phyloP scores from a whole-genome alignment of 1,140 invertebrate genomes.

The Ceratosolen solmsi region DNA sequence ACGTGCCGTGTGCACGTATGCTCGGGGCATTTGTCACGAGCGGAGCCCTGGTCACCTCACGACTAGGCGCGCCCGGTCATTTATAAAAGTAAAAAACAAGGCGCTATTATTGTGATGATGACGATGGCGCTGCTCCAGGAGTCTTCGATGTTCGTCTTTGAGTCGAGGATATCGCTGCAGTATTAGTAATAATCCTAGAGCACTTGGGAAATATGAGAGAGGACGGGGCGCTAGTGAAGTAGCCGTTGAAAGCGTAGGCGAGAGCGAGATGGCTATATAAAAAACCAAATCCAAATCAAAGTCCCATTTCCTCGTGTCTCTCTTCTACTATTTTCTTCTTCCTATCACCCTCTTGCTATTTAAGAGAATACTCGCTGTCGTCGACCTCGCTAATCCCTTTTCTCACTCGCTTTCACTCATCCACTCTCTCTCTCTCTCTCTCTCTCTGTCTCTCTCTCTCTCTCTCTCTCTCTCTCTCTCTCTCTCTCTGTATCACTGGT shows the following conservation, averaged over 20 bases:
- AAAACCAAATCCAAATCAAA: neutral
- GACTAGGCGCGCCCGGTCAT: constrained; percentile 33
- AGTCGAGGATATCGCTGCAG: neutral
- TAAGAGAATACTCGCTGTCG: neutral
- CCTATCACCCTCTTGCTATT: too few relatives aligned
- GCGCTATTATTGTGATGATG: neutral
- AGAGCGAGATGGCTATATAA: too few relatives aligned
- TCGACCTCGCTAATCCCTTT: neutral
- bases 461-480: neutral
- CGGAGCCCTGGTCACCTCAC: neutral
- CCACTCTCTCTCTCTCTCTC: neutral
- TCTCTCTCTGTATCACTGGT: constrained; percentile 24
- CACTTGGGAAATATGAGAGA: neutral
- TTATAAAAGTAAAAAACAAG: constrained; percentile 59
- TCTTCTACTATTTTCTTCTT: too few relatives aligned
- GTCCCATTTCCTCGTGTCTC: neutral
- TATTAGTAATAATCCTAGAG: neutral
- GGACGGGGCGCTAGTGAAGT: neutral
- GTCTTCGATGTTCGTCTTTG: neutral
- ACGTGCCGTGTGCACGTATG: neutral
- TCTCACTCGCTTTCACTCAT: neutral
- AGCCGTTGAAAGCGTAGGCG: neutral
- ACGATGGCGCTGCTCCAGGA: neutral
- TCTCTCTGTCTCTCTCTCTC: neutral
- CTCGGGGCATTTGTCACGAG: neutral